Evolutionary conservation across 1,140 invertebrate genomes (phyloP).

Genomic region (Sipha flava): DNA sequence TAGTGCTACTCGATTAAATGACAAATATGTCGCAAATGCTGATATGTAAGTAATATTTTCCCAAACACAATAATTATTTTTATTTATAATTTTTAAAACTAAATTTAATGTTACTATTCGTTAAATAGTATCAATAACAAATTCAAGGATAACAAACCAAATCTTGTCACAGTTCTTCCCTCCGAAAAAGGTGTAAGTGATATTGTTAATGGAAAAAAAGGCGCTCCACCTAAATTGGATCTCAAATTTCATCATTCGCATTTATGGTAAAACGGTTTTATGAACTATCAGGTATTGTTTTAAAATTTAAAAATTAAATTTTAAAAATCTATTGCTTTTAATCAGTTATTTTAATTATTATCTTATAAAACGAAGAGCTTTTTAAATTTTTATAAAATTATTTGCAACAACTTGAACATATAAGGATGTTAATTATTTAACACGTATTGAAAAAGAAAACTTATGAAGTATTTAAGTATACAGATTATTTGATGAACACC

Average conservation of each 20-base stretch:
- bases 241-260: constrained; percentile 26
- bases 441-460: no score
- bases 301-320: not conserved
- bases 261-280: constrained; percentile 20
- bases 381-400: not conserved
- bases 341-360: not conserved
- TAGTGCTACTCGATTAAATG: constrained; percentile 13
- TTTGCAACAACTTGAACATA: not conserved
- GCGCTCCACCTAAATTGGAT: constrained; percentile 17
- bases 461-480: no score
- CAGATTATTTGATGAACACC: not conserved
- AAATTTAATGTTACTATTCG: not conserved
- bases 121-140: constrained; percentile 15
- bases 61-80: not conserved
- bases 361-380: not conserved
- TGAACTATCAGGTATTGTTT: not conserved
- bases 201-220: not conserved
- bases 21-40: constrained; percentile 23
- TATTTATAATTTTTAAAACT: not conserved
- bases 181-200: constrained; percentile 8
- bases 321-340: constrained; percentile 1
- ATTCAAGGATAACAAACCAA: constrained; percentile 21
- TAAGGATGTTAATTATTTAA: no score
- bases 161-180: constrained; percentile 25
- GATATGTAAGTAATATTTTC: constrained; percentile 11